Evolutionary conservation across 2,113 vertebrate species (phyloP), one percentile per base, ranked within the genome.

Genomic region (Istiophorus platypterus): DNA sequence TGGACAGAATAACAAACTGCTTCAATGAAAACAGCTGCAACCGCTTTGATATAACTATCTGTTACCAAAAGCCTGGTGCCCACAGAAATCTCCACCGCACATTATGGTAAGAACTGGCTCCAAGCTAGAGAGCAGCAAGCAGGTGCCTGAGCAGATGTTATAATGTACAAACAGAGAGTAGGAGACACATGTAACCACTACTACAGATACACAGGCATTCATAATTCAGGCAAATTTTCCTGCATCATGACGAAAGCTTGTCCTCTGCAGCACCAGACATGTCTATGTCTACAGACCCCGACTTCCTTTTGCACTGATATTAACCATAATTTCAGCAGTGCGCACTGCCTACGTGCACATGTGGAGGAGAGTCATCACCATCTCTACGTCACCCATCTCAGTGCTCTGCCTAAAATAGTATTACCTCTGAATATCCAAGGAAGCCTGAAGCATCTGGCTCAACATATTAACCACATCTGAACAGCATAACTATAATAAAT

Each of bases 311-410:
- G 9, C 7, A 41, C 45, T 64, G 67, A 70, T 27, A 89, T 47
- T 72, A 70, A 54, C 45, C 5, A 70, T 88, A 77, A 89, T 76
- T 82, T 87, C 81, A 90, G 20, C 18, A 14, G 63, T 76, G 76
- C 72, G 72, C 56, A 68, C 58, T 37, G 31, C 63, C 37, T 47
- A 57, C 14, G 1, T 77, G 72, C 72, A 83, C 51, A 72, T 70
- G 61, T 72, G 47, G 34, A 68, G 57, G 68, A 76, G 1, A 1
- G 22, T 29, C 51, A 24, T 18, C 18, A 76, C 56, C 15, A 42
- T 8, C 20, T 72, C 51, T 57, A 26, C 29, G 54, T 2, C 20
- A 61, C 39, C 27, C 34, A 18, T 66, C 52, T 76, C 27, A 49
- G 13, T 45, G 9, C 27, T 26, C 47, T 45, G 17, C 39, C 14